These are phyloP conservation scores for Spicauda simplicius DNA, from an alignment of 2,888 invertebrate species.

Conservation along the genomic window DNA sequence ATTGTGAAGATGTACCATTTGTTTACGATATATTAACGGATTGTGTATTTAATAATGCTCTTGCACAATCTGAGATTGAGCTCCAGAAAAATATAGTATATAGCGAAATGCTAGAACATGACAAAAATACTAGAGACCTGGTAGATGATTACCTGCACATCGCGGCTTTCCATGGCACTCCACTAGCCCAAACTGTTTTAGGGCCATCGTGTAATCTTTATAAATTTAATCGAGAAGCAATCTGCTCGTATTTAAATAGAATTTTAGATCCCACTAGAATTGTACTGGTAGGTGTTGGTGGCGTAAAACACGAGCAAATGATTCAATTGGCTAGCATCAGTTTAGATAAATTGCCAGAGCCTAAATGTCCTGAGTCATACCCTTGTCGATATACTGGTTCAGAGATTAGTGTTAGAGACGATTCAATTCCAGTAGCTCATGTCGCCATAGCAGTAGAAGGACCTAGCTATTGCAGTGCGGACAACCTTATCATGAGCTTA, in stretches of 20 bases:
- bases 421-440: slow-evolving; percentile 94
- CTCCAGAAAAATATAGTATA: slow-evolving; percentile 62
- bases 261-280: slow-evolving; percentile 96
- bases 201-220: slow-evolving; percentile 89
- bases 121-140: slow-evolving; percentile 55
- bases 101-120: slow-evolving; percentile 65
- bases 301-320: slow-evolving; percentile 93
- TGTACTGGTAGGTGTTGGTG: slow-evolving; percentile 96
- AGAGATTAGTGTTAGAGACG: slow-evolving; percentile 94
- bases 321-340: slow-evolving; percentile 90
- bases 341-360: slow-evolving; percentile 70
- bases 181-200: slow-evolving; percentile 64
- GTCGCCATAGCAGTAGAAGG: slow-evolving; percentile 96
- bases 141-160: slow-evolving; percentile 72
- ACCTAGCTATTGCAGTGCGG: slow-evolving; percentile 94
- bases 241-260: slow-evolving; percentile 90
- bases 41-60: slow-evolving; percentile 93
- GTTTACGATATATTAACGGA: slow-evolving; percentile 97
- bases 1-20: slow-evolving; percentile 92
- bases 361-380: slow-evolving; percentile 71
- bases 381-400: slow-evolving; percentile 94
- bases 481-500: slow-evolving; percentile 96
- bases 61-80: slow-evolving; percentile 57
- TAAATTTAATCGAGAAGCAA: slow-evolving; percentile 86
- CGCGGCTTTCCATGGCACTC: slow-evolving; percentile 76